Conservation (phyloP, 2,113 vertebrate genomes). For the Plecturocebus donacophilus region DNA sequence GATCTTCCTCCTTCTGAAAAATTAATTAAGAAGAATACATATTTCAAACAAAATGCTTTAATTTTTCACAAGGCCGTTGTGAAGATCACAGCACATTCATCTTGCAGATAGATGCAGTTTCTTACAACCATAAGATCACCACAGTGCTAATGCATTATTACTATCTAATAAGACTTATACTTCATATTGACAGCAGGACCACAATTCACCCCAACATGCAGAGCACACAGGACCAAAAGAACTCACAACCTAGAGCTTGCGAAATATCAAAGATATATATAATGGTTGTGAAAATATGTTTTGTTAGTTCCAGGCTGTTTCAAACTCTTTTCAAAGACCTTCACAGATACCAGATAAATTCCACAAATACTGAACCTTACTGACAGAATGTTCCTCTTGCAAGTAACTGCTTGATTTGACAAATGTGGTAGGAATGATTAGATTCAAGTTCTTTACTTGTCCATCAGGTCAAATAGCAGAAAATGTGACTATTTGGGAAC, state of each 20-base stretch:
- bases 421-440: not conserved
- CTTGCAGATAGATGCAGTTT: slow-evolving; percentile 56
- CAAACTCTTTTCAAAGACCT: slow-evolving; percentile 9
- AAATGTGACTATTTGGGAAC: not conserved
- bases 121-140: slow-evolving; percentile 38
- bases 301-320: not conserved
- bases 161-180: slow-evolving; percentile 29
- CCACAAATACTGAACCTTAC: not conserved
- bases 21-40: slow-evolving; percentile 72
- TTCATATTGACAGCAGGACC: not conserved
- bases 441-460: not conserved
- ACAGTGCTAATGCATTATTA: not conserved
- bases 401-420: not conserved
- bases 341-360: not conserved
- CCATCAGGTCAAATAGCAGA: not conserved
- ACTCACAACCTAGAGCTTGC: not conserved
- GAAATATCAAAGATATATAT: not conserved
- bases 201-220: not conserved
- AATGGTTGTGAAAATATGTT: not conserved
- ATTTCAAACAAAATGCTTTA: slow-evolving; percentile 68
- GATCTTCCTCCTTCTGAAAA: slow-evolving; percentile 86
- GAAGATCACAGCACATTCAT: slow-evolving; percentile 45
- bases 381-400: not conserved
- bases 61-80: slow-evolving; percentile 53
- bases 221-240: not conserved